Evolutionary conservation across 2,113 vertebrate species (phyloP), one percentile per base, ranked within the genome.

Genomic region (Dicentrarchus labrax): DNA sequence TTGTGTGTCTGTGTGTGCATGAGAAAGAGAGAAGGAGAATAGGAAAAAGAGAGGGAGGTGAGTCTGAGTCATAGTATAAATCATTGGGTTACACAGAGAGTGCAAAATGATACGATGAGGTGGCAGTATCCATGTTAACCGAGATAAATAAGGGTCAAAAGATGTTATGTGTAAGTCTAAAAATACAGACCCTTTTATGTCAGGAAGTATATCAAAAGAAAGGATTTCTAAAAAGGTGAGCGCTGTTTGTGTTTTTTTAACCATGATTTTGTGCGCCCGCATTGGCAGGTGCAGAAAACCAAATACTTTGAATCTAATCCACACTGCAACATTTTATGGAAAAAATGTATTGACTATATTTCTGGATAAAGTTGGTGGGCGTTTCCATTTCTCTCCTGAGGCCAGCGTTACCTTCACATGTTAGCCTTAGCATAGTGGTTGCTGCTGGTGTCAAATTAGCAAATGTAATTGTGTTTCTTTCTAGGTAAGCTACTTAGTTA

Each of bases 51-150:
- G 48, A 22, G 15, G 64, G 68, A 76, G 80, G 73, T 61, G 69
- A 71, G 70, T 36, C 41, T 83, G 78, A 87, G 76, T 87, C 84
- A 84, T 66, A 39, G 41, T 65, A 66, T 12, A 79, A 68, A 70
- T 85, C 78, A 60, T 30, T 39, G 67, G 64, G 68, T 83, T 70
- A 66, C 81, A 72, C 47, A 13, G 9, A 39, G 24, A 85, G n/a
- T 53, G 60, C 36, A 72, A 50, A 77, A 56, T 36, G 43, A 80
- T 62, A 8, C 2, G 6, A 62, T 66, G 82, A 87, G 69, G 76
- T 60, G 22, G 47, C 73, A 70, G 47, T 12, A 72, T 80, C 75
- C 57, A 10, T 51, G 64, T 64, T 39, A 51, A 2, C 16, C 15
- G 2, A 17, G 36, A 56, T 59, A 59, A 76, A 75, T 24, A 15